Conservation (phyloP, 2,888 invertebrate species). For the Bellardia bayeri region DNA sequence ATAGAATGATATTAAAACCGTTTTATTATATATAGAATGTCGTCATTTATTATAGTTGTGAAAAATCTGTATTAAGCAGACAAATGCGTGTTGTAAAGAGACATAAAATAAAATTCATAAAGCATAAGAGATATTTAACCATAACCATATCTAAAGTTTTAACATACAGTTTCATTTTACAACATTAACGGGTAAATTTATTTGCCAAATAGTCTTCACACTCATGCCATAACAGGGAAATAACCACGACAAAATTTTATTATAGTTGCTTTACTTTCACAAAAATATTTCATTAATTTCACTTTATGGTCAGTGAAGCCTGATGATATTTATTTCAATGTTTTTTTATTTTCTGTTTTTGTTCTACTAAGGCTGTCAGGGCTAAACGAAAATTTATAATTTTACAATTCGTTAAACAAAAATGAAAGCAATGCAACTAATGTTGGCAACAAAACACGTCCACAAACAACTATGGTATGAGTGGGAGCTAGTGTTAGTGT, state of each 20-base stretch:
- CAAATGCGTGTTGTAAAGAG: neutral
- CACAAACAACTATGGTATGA: neutral
- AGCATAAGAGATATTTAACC: neutral
- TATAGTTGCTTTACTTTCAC: constrained; percentile 22
- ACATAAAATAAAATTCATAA: neutral
- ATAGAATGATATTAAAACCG: neutral
- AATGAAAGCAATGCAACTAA: constrained; percentile 1
- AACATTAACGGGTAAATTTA: constrained; percentile 23
- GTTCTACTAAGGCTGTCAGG: neutral
- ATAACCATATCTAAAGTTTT: neutral
- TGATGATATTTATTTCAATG: constrained; percentile 26
- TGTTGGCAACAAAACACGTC: constrained; percentile 5
- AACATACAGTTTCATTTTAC: neutral
- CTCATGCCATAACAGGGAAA: neutral
- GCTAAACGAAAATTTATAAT: constrained; percentile 56
- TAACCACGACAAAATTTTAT: constrained; percentile 47
- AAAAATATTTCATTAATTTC: constrained; percentile 58
- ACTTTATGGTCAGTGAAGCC: constrained; percentile 56
- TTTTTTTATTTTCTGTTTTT: neutral
- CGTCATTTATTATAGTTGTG: neutral
- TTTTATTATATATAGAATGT: neutral
- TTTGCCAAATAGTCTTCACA: neutral
- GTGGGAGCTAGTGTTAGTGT: neutral
- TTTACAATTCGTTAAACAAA: constrained; percentile 61
- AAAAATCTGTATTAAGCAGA: neutral